phyloP scores from a whole-genome alignment of 2,888 invertebrate genomes.

The Sepiola atlantica region DNA sequence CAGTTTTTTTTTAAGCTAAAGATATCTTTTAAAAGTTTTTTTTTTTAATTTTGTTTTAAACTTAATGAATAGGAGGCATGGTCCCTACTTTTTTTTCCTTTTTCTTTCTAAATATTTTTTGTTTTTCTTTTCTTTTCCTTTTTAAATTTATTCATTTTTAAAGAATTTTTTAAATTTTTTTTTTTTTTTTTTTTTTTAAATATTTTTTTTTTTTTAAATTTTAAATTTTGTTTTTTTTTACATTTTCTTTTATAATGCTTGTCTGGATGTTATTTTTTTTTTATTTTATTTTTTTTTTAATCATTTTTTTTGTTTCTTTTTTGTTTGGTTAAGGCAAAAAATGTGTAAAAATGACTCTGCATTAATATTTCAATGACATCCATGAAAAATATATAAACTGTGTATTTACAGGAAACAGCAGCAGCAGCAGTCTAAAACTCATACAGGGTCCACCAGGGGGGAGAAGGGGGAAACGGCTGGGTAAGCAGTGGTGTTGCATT shows the following conservation, averaged over 20 bases:
- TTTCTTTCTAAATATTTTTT: not conserved
- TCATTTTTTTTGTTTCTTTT: not conserved
- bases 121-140: not conserved
- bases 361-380: conserved; percentile 37
- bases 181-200: not conserved
- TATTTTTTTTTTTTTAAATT: not conserved
- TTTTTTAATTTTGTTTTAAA: not conserved
- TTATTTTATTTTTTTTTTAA: conserved; percentile 23
- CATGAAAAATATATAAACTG: conserved; percentile 46
- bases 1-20: conserved; percentile 24
- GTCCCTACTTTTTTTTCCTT: not conserved
- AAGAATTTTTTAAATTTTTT: too few relatives aligned
- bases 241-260: conserved; percentile 23
- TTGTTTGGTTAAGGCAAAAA: conserved; percentile 35
- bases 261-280: not conserved
- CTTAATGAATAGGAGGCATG: conserved; percentile 22
- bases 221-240: not conserved
- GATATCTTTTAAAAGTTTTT: not conserved
- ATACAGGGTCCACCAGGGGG: not conserved
- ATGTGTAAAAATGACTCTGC: conserved; percentile 46
- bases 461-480: not conserved
- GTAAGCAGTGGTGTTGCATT: conserved; percentile 43
- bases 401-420: conserved; percentile 45
- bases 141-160: not conserved
- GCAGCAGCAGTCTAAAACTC: conserved; percentile 35